Evolutionary conservation across 2,797 vertebrate species (phyloP), one percentile per base, ranked within the genome.

Genomic region (Epinephelus awoara): DNA sequence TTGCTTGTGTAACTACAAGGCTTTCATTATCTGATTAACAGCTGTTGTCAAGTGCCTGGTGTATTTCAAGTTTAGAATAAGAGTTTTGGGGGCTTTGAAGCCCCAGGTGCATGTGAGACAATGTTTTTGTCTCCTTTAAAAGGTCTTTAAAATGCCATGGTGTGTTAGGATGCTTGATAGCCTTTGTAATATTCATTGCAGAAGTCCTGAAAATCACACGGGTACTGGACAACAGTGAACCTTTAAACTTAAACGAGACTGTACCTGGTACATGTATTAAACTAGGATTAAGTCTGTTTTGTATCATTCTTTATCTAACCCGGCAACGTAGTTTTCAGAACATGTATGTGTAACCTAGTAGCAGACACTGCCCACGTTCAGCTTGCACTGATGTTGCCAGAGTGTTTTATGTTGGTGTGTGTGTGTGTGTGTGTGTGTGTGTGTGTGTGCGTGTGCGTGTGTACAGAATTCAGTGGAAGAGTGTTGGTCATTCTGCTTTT

Each of bases 11-110:
- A 92, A 92, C 90, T 79, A 68, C 38, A 72, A 83, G 88, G 82
- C 82, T 93, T 93, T 92, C 85, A 91, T 94, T 91, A 94, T 93
- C 88, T 94, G 93, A 95, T 93, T 93, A 95, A 94, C 90, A 93
- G 83, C 92, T 91, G 91, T 89, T 94, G 91, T 94, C 91, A 94
- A 91, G 86, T 81, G 79, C 82, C 92, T 93, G 91, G 86, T 92
- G 86, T 92, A 90, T 94, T 94, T 94, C 92, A 93, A 83, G 76
- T 85, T 82, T 75, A 80, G 82, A 92, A 92, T 87, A 89, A 80
- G 78, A 80, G 80, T 86, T 91, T 85, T 70, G 52, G 57, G 59
- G 80, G 67, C 92, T 94, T 93, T 93, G 87, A 93, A 92, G 84
- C 78, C 78, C 90, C 92, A 94, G 93, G 91, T 94, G 92, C 92